A percentile compares a stretch with the other conserved stretches of the same genome.
phyloP scores from a whole-genome alignment of 2,888 invertebrate species.

The Coenonympha arcania region DNA sequence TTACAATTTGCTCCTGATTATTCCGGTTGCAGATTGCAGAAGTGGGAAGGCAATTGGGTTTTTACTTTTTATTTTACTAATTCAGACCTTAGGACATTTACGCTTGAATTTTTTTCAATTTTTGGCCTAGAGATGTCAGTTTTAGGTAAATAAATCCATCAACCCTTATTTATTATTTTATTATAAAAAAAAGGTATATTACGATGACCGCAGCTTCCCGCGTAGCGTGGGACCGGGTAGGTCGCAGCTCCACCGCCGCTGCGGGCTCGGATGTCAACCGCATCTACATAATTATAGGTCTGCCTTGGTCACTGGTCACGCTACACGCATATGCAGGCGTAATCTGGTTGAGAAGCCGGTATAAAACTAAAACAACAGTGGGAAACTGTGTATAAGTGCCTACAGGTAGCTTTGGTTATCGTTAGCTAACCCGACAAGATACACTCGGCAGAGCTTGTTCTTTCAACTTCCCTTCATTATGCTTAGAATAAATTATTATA shows the following conservation, averaged over 20 bases:
- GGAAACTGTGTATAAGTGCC: not conserved
- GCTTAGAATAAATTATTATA: too few relatives aligned
- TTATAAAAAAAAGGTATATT: not conserved
- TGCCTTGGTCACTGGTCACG: constrained; percentile 44
- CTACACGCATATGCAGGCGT: constrained; percentile 36
- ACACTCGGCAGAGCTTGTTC: too few relatives aligned
- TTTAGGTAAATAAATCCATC: too few relatives aligned
- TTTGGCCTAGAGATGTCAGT: too few relatives aligned
- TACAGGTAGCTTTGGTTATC: not conserved
- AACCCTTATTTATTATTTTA: constrained; percentile 10
- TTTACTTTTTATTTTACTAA: too few relatives aligned
- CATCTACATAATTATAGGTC: constrained; percentile 51
- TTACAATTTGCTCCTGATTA: too few relatives aligned
- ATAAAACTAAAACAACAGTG: constrained; percentile 21
- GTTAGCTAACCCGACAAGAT: not conserved
- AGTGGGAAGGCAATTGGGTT: too few relatives aligned
- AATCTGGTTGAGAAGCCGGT: constrained; percentile 35
- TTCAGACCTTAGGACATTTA: too few relatives aligned
- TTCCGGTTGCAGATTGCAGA: too few relatives aligned
- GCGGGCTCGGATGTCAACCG: constrained; percentile 60
- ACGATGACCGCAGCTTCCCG: constrained; percentile 54
- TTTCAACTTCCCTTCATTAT: too few relatives aligned
- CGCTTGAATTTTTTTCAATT: too few relatives aligned
- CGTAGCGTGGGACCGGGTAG: constrained; percentile 50
- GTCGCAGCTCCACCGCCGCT: constrained; percentile 41